These are phyloP conservation scores for Ormyrus nitidulus DNA, from an alignment of 2,888 invertebrate species.

Conservation along the genomic window DNA sequence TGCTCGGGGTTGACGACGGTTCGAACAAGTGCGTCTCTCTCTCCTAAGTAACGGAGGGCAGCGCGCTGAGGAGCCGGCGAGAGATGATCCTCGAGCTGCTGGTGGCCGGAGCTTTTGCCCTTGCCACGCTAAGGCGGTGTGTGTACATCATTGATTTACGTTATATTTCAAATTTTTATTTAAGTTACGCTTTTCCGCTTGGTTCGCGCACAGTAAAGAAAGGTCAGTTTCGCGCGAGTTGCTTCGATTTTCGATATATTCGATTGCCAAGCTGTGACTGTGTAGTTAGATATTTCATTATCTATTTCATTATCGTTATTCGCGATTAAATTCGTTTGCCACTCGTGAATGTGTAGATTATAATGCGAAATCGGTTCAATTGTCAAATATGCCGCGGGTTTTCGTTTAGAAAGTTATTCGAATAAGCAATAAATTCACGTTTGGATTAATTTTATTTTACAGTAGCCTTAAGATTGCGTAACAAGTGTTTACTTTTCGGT, in stretches of 20 bases:
- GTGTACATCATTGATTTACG: conserved; percentile 74
- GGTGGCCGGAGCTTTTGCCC: conserved; percentile 75
- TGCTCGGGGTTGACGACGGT: background rate
- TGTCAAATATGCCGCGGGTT: no score
- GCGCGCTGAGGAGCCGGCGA: conserved; percentile 64
- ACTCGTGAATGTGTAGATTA: no score
- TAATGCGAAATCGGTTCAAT: no score
- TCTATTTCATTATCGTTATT: background rate
- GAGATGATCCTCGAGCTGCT: conserved; percentile 74
- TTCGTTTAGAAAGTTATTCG: background rate
- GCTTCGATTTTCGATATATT: background rate
- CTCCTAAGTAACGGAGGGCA: conserved; percentile 65
- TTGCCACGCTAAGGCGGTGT: conserved; percentile 75
- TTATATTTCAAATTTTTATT: conserved; percentile 10
- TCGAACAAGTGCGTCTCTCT: conserved; percentile 23
- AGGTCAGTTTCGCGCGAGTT: no score
- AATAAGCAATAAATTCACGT: background rate
- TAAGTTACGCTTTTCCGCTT: no score
- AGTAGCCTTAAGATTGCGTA: background rate
- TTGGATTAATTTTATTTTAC: background rate
- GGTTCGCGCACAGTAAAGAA: no score
- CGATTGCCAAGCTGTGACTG: background rate
- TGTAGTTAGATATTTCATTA: background rate
- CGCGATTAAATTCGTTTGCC: no score
- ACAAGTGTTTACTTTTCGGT: conserved; percentile 14